Base-by-base conservation (phyloP, 2,797 vertebrate species). In the Pagetopsis macropterus region DNA sequence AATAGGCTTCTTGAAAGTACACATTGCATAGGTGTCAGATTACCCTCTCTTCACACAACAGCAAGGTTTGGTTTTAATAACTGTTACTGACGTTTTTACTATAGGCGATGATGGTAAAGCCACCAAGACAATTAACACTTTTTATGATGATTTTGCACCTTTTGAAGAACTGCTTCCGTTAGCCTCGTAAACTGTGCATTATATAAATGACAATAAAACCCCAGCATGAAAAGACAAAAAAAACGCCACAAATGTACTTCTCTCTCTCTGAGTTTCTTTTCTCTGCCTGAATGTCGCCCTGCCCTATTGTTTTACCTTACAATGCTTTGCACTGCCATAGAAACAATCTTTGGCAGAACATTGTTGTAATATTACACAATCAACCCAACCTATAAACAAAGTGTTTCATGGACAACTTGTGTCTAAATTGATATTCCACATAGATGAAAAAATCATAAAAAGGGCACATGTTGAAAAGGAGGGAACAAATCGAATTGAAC, bases 371-470 rank as follows among this genome's bases (percentile, higher is more conserved):
- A 12, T 21, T 58, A 37, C 8, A 40, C 33, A 13, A 59, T 60
- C 17, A 14, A 71, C 62, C 44, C 23, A 45, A 27, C 63, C 56
- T 60, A 66, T 75, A 58, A 75, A 56, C 54, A 50, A 66, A 60
- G 48, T 67, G 61, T 57, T 66, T 19, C 14, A 27, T 13, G 21
- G 48, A 58, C 57, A 70, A n/a, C 10, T 44, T 23, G 4, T 14
- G 12, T 4, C 43, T 56, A 3, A 15, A 65, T 77, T 12, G 3
- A 48, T 74, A 27, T 61, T 40, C 21, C 31, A 16, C 27, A n/a
- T 46, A 9, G 62, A 31, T 37, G 1, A 41, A 65, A 48, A 5
- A 13, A 37, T 37, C 51, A 13, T 40, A 45, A 52, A 12, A 0
- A 44, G 55, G 21, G 2, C 52, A 19, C 16, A 56, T 51, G 37